Conservation (phyloP, 1,140 invertebrate species). For the Drosophila elegans region DNA sequence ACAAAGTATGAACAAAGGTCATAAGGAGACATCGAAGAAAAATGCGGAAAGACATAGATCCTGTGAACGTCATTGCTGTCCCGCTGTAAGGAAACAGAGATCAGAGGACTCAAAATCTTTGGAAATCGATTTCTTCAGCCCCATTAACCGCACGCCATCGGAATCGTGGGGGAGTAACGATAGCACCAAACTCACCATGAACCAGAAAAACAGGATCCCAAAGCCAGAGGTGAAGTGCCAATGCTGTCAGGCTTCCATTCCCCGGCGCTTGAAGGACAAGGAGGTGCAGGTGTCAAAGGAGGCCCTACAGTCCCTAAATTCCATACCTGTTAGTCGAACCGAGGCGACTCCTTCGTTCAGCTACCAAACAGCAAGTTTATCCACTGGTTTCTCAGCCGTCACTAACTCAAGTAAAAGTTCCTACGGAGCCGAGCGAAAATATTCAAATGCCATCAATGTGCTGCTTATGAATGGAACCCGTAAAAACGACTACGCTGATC, state of each 20-base stretch:
- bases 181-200: neutral
- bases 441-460: conserved; percentile 48
- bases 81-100: neutral
- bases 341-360: neutral
- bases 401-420: neutral
- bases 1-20: neutral
- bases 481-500: neutral
- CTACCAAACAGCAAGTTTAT: neutral
- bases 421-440: neutral
- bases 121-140: neutral
- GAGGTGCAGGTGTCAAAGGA: conserved; percentile 14
- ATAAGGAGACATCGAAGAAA: neutral
- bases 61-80: neutral
- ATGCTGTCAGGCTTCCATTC: neutral
- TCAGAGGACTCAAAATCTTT: neutral
- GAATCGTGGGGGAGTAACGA: neutral
- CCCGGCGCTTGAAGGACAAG: neutral
- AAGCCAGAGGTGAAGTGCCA: neutral
- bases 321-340: too few species aligned
- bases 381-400: neutral
- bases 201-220: neutral
- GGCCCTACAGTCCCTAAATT: neutral
- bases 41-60: neutral
- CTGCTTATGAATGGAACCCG: conserved; percentile 43
- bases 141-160: too few species aligned